Conservation (phyloP, 2,113 vertebrate species). For the Gorsachius goisagi region DNA sequence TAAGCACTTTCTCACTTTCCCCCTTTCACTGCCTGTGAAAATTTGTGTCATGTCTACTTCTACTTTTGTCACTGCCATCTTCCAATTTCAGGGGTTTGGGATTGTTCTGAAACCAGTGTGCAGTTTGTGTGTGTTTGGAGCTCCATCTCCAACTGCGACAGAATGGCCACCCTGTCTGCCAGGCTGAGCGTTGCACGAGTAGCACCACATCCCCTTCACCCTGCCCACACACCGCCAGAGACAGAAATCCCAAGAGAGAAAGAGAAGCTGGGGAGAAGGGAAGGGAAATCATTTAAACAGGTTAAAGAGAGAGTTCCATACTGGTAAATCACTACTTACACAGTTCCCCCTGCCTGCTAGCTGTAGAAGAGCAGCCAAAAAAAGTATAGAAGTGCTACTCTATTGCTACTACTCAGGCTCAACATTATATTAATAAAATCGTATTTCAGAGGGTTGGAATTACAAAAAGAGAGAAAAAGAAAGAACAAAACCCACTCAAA, state of each 20-base stretch:
- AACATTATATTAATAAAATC: not conserved
- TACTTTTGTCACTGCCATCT: not conserved
- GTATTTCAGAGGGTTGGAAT: not conserved
- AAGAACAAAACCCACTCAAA: not conserved
- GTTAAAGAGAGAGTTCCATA: not conserved
- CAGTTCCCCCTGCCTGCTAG: not conserved
- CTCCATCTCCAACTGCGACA: not conserved
- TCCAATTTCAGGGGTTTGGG: not conserved
- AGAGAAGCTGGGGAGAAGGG: not conserved
- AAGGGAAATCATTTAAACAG: not conserved
- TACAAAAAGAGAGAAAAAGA: not conserved
- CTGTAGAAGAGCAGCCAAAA: not conserved
- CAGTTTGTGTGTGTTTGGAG: not conserved
- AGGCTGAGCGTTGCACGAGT: accelerated
- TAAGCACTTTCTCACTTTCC: not conserved
- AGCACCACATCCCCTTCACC: not conserved
- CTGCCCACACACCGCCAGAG: not conserved
- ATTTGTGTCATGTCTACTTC: not conserved
- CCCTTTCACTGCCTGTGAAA: not conserved
- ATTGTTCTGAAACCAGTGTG: not conserved
- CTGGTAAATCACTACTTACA: not conserved
- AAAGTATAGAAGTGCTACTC: too few species aligned
- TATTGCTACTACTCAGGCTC: not conserved
- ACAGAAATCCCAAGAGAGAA: not conserved
- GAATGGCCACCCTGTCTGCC: not conserved